Evolutionary conservation across 2,113 vertebrate species (phyloP).

Genomic region (Lucifuga dentata): DNA sequence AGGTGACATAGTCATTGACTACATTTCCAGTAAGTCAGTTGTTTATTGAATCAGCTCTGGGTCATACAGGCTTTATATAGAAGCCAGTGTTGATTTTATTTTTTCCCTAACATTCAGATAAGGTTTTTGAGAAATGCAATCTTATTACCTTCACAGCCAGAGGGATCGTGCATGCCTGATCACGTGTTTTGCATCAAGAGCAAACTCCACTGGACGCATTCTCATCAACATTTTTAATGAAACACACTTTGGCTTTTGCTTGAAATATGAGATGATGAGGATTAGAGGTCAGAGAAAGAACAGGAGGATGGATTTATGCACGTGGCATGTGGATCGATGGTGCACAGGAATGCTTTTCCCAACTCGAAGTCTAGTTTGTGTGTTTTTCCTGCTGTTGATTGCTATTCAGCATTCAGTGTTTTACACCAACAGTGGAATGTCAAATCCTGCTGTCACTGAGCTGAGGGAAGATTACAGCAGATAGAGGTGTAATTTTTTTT

Average conservation of each 20-base stretch:
- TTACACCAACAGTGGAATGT: constrained; percentile 42
- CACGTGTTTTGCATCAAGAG: constrained; percentile 10
- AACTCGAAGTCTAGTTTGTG: constrained; percentile 36
- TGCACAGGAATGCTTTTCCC: constrained; percentile 40
- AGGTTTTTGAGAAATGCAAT: neutral
- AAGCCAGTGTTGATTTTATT: constrained; percentile 13
- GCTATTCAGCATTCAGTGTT: constrained; percentile 34
- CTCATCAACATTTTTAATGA: constrained; percentile 66
- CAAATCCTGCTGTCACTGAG: constrained; percentile 15
- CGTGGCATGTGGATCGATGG: constrained; percentile 45
- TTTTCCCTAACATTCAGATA: constrained; percentile 27
- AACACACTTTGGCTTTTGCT: constrained; percentile 52
- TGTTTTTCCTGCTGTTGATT: constrained; percentile 44
- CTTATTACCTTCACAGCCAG: constrained; percentile 9
- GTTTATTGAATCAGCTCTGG: constrained; percentile 32
- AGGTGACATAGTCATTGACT: constrained; percentile 39
- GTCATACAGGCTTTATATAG: constrained; percentile 10
- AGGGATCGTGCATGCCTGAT: constrained; percentile 9
- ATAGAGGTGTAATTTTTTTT: constrained; percentile 49
- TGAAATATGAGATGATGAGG: constrained; percentile 50
- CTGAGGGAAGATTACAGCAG: constrained; percentile 42
- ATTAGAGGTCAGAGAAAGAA: constrained; percentile 44
- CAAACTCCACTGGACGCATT: constrained; percentile 29
- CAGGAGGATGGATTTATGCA: constrained; percentile 40
- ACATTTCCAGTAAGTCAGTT: constrained; percentile 32